phyloP scores from a whole-genome alignment of 1,140 invertebrate genomes.

The Lerema accius region DNA sequence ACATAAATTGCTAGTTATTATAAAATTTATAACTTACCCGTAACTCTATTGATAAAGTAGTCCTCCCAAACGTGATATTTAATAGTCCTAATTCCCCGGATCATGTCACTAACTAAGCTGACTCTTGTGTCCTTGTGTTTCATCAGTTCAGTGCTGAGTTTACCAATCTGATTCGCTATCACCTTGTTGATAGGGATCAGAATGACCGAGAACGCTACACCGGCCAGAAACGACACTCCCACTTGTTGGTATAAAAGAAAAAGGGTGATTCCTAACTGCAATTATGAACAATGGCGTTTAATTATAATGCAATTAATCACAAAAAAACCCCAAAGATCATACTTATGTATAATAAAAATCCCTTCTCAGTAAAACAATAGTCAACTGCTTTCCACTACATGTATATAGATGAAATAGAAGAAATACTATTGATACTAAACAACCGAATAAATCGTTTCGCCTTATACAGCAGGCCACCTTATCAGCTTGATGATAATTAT shows the following conservation, averaged over 20 bases:
- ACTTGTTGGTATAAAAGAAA: slow-evolving; percentile 94
- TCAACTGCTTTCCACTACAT: too few relatives aligned
- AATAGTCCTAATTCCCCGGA: slow-evolving; percentile 93
- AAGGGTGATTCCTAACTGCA: slow-evolving; percentile 90
- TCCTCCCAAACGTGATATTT: slow-evolving; percentile 98
- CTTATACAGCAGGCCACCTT: too few relatives aligned
- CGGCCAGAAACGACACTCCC: slow-evolving; percentile 95
- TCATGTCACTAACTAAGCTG: slow-evolving; percentile 93
- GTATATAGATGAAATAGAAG: too few relatives aligned
- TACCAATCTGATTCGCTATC: slow-evolving; percentile 95
- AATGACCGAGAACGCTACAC: slow-evolving; percentile 92
- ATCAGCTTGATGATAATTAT: too few relatives aligned
- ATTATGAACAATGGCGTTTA: slow-evolving; percentile 64
- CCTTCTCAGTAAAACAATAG: too few relatives aligned
- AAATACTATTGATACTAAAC: too few relatives aligned
- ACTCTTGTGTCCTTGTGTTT: slow-evolving; percentile 95
- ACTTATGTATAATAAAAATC: too few relatives aligned
- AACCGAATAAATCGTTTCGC: too few relatives aligned
- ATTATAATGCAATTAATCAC: too few relatives aligned
- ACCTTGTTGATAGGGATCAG: slow-evolving; percentile 97
- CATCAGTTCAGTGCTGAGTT: slow-evolving; percentile 95
- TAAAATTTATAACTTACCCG: too few relatives aligned
- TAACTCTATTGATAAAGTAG: slow-evolving; percentile 89
- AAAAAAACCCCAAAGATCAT: too few relatives aligned
- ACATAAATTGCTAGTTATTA: slow-evolving; percentile 5